Conservation (phyloP, 2,888 invertebrate genomes). For the Oxyteleia sp. region DNA sequence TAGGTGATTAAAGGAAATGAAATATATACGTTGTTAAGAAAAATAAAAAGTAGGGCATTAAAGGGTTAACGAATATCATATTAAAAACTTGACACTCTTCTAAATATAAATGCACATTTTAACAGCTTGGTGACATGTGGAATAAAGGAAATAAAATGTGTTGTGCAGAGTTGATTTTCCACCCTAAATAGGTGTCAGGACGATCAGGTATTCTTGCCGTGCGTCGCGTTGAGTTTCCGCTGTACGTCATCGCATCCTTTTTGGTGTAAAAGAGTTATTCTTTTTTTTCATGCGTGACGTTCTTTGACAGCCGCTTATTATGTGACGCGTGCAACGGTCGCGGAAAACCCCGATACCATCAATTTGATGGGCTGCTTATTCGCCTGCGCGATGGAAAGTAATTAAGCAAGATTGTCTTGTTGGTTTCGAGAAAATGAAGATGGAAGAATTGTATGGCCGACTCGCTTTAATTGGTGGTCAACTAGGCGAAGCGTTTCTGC, state of each 20-base stretch:
- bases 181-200: slow-evolving; percentile 64
- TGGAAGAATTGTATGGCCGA: not conserved
- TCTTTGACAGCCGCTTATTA: slow-evolving; percentile 53
- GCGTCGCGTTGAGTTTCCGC: slow-evolving; percentile 83
- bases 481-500: not conserved
- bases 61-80: too few relatives aligned
- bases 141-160: slow-evolving; percentile 47
- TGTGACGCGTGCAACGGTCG: slow-evolving; percentile 67
- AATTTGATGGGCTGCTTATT: slow-evolving; percentile 35
- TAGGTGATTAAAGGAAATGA: too few relatives aligned
- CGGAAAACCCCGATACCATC: slow-evolving; percentile 64
- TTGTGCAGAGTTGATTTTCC: slow-evolving; percentile 47
- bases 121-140: too few relatives aligned
- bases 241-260: slow-evolving; percentile 84
- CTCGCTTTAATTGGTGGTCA: not conserved
- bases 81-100: too few relatives aligned
- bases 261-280: slow-evolving; percentile 72
- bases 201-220: slow-evolving; percentile 81
- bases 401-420: slow-evolving; percentile 9
- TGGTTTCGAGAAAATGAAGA: not conserved
- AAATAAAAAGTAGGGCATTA: too few relatives aligned
- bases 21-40: too few relatives aligned
- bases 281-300: slow-evolving; percentile 66
- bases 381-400: slow-evolving; percentile 12
- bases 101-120: too few relatives aligned